These are phyloP conservation scores for Diceros bicornis DNA, from an alignment of 2,797 vertebrate species.

Conservation along the genomic window DNA sequence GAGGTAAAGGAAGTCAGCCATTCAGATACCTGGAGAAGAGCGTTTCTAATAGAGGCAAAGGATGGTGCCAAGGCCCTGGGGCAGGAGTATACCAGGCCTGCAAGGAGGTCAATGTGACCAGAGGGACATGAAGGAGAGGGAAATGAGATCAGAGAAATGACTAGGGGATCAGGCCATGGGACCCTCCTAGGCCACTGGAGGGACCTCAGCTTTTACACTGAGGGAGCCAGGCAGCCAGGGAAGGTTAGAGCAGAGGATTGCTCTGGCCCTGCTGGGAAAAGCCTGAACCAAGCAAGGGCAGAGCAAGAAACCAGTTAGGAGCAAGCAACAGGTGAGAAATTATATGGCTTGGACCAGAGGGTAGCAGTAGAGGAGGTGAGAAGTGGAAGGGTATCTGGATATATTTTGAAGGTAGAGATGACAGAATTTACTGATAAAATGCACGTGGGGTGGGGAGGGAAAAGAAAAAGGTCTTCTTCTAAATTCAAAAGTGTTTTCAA, in stretches of 20 bases:
- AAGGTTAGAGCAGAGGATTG: neutral
- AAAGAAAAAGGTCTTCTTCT: neutral
- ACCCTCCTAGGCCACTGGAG: neutral
- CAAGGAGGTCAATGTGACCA: neutral
- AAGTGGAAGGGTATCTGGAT: neutral
- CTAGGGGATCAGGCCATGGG: neutral
- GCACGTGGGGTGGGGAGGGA: neutral
- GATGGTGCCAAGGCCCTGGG: neutral
- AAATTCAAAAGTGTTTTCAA: neutral
- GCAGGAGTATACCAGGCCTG: neutral
- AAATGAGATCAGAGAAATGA: neutral
- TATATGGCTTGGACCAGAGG: fast-evolving
- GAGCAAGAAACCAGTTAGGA: neutral
- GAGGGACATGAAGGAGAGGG: neutral
- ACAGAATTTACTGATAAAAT: neutral
- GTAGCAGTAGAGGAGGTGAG: neutral
- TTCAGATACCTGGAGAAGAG: neutral
- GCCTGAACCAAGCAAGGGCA: neutral
- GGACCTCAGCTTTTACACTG: neutral
- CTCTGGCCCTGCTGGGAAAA: neutral
- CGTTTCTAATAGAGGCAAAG: neutral
- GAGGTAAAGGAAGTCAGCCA: neutral
- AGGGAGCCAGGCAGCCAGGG: no score
- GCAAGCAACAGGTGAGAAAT: neutral
- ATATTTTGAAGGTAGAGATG: neutral